These are phyloP conservation scores for Hypomecis atomaria DNA, from an alignment of 2,888 invertebrate genomes.

Conservation along the genomic window DNA sequence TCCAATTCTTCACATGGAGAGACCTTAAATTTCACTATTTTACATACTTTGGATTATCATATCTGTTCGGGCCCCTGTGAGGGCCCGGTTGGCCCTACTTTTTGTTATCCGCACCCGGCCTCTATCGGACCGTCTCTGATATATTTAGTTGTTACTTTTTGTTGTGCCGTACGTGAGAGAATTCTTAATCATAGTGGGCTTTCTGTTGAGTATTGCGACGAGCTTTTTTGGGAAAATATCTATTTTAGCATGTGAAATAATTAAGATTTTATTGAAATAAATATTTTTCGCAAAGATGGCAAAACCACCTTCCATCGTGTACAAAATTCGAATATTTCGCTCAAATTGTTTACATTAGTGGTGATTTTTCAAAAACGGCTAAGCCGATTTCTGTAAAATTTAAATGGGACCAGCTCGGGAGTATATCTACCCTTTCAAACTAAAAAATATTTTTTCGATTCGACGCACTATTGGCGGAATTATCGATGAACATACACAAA, in stretches of 20 bases:
- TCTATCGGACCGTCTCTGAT: conserved; percentile 80
- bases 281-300: too few relatives aligned
- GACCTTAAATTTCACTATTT: conserved; percentile 85
- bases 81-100: conserved; percentile 69
- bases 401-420: too few relatives aligned
- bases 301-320: too few relatives aligned
- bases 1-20: conserved; percentile 84
- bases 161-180: conserved; percentile 78
- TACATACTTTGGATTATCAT: conserved; percentile 84
- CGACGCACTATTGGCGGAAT: too few relatives aligned
- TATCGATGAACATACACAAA: too few relatives aligned
- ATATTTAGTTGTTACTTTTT: conserved; percentile 85
- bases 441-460: too few relatives aligned
- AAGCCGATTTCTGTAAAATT: too few relatives aligned
- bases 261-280: conserved; percentile 1
- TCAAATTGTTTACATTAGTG: too few relatives aligned
- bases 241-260: conserved; percentile 40
- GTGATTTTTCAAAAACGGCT: too few relatives aligned
- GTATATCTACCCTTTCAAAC: too few relatives aligned
- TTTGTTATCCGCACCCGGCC: conserved; percentile 80
- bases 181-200: conserved; percentile 72
- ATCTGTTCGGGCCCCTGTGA: conserved; percentile 71
- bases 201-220: conserved; percentile 57
- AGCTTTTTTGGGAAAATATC: conserved; percentile 51
- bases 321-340: too few relatives aligned